A percentile compares a stretch with the other conserved stretches of the same genome.
These are phyloP conservation scores for Xanthostigma xanthostigma DNA, from an alignment of 2,888 invertebrate genomes.

Conservation along the genomic window DNA sequence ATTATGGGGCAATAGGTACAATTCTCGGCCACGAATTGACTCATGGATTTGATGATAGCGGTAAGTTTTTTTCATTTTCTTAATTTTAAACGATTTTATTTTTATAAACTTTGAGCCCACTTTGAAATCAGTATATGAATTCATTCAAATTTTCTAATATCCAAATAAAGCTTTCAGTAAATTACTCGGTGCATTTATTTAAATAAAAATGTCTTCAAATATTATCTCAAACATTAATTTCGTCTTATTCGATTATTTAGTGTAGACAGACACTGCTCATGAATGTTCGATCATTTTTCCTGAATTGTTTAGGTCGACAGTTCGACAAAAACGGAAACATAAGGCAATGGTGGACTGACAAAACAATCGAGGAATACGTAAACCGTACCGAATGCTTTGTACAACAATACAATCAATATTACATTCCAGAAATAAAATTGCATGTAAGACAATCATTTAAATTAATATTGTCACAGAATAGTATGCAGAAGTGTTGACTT, in stretches of 20 bases:
- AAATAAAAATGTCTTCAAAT: too few relatives aligned
- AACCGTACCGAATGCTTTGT: slow-evolving; percentile 71
- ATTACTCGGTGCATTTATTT: too few relatives aligned
- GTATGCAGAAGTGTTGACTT: background rate
- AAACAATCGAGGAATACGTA: slow-evolving; percentile 58
- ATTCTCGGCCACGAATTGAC: slow-evolving; percentile 61
- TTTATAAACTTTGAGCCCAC: background rate
- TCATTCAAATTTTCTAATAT: too few relatives aligned
- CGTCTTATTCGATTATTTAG: too few relatives aligned
- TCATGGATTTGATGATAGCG: slow-evolving; percentile 41
- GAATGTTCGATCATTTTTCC: background rate
- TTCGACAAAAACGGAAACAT: slow-evolving; percentile 76
- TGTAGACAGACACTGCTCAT: too few relatives aligned
- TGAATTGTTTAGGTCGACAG: slow-evolving; percentile 46
- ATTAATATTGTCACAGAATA: background rate
- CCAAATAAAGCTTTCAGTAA: too few relatives aligned
- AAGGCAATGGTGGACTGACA: slow-evolving; percentile 80
- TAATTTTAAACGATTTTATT: background rate
- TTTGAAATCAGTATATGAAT: background rate
- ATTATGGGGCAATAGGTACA: slow-evolving; percentile 68
- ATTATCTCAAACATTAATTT: too few relatives aligned
- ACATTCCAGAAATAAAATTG: slow-evolving; percentile 43
- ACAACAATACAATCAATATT: slow-evolving; percentile 62
- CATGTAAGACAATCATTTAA: slow-evolving; percentile 32
- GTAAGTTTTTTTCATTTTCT: slow-evolving; percentile 17